A percentile compares a stretch with the other conserved stretches of the same genome.
Conservation (phyloP, 2,888 invertebrate species). For the Zonitis immaculata region DNA sequence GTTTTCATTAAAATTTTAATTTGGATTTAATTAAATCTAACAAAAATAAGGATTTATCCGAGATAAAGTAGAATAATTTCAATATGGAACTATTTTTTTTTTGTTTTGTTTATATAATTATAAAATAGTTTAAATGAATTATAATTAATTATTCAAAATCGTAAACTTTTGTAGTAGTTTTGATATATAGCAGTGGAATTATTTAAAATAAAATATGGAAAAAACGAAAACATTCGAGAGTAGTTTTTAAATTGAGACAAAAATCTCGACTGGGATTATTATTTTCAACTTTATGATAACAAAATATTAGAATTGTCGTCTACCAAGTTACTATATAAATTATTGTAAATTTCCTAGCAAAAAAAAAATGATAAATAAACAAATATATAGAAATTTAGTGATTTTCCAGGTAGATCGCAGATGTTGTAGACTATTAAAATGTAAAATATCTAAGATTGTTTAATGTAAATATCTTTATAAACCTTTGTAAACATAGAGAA, state of each 20-base stretch:
- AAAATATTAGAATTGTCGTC: neutral
- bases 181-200: no score
- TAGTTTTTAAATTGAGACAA: conserved; percentile 16
- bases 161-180: no score
- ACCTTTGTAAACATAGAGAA: conserved; percentile 29
- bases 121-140: no score
- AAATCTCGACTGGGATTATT: conserved; percentile 9
- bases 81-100: no score
- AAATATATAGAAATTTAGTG: no score
- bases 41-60: neutral
- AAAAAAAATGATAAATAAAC: conserved; percentile 9
- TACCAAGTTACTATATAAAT: conserved; percentile 8
- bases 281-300: neutral
- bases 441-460: conserved; percentile 27
- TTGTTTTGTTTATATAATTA: no score
- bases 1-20: neutral
- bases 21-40: neutral
- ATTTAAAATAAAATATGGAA: no score
- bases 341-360: neutral
- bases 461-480: conserved; percentile 32
- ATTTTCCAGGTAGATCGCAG: conserved; percentile 22
- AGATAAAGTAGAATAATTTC: no score
- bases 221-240: no score
- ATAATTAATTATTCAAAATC: no score
- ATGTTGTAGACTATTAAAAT: conserved; percentile 30